Percentiles rank a stretch among this genome's conserved stretches.
These are phyloP conservation scores for Loris lydekkerianus DNA, from an alignment of 2,797 vertebrate species.

Conservation along the genomic window DNA sequence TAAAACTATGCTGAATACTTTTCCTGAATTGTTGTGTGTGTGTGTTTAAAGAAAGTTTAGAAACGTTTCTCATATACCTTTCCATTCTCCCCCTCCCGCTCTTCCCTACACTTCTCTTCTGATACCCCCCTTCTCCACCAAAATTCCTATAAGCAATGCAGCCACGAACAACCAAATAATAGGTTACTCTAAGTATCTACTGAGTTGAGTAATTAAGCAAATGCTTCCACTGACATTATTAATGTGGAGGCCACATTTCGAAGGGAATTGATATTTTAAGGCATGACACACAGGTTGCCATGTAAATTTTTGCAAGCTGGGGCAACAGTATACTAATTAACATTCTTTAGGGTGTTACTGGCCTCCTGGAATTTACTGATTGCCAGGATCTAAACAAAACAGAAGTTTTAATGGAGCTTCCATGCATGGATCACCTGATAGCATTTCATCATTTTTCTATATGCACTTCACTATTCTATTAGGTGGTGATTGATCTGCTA, in stretches of 20 bases:
- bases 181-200: not conserved
- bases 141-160: not conserved
- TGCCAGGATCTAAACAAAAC: conserved; percentile 35
- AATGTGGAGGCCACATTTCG: not conserved
- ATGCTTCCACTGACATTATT: not conserved
- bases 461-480: not conserved
- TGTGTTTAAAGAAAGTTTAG: not conserved
- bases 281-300: not conserved
- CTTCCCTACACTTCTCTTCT: not conserved
- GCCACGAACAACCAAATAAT: accelerated
- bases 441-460: conserved; percentile 43
- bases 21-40: not conserved
- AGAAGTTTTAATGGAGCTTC: conserved; percentile 59
- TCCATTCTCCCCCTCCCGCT: too few relatives aligned
- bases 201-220: not conserved
- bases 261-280: conserved; percentile 34
- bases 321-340: not conserved
- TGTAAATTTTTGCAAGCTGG: conserved; percentile 33
- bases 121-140: accelerated
- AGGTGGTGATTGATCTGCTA: conserved; percentile 56
- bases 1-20: not conserved
- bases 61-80: not conserved
- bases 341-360: not conserved
- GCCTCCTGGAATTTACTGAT: conserved; percentile 19
- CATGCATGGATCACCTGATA: conserved; percentile 37